A percentile compares a stretch with the other conserved stretches of the same genome.
Evolutionary conservation across 2,797 vertebrate genomes (phyloP).

Genomic region (Anguilla obscura): DNA sequence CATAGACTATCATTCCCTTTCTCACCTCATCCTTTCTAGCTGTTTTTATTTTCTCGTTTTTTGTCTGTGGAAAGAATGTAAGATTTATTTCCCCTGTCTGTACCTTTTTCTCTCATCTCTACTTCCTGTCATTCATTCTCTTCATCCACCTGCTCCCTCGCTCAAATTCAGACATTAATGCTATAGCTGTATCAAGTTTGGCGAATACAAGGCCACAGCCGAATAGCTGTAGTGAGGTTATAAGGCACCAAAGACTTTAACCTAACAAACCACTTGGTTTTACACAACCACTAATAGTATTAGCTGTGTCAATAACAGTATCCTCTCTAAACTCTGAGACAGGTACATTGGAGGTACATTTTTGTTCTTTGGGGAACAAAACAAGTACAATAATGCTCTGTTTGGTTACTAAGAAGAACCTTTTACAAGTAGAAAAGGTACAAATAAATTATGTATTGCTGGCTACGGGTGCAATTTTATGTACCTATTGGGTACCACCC

Average conservation of each 20-base stretch:
- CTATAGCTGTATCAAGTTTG: neutral
- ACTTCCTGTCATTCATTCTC: neutral
- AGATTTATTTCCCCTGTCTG: slow-evolving; percentile 31
- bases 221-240: neutral
- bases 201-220: neutral
- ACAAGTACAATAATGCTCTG: no score
- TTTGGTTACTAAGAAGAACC: no score
- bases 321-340: neutral
- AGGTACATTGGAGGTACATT: no score
- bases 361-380: no score
- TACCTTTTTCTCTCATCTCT: slow-evolving; percentile 13
- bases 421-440: no score
- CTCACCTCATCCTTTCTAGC: slow-evolving; percentile 27
- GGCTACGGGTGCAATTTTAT: no score
- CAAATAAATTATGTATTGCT: no score
- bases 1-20: slow-evolving; percentile 30
- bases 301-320: neutral
- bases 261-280: neutral
- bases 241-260: neutral
- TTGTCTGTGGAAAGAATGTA: slow-evolving; percentile 3
- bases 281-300: neutral
- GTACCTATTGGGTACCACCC: no score
- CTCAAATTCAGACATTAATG: neutral
- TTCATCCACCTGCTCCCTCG: slow-evolving; percentile 23
- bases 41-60: neutral